These are phyloP conservation scores for Cassiopea andromeda DNA, from an alignment of 30 jellyfish, hydroid and myxozoan species.

Conservation along the genomic window DNA sequence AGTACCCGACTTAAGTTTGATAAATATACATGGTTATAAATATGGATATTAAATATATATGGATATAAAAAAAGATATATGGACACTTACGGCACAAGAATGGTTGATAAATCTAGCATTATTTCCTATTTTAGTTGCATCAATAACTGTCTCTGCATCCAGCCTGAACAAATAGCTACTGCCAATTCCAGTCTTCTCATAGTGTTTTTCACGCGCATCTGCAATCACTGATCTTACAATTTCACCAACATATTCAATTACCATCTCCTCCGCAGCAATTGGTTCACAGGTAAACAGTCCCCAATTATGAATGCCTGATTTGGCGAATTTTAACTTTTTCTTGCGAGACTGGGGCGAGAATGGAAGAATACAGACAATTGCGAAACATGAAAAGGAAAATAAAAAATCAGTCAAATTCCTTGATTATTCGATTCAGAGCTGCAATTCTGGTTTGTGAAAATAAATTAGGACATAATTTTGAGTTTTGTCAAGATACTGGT, in stretches of 20 bases:
- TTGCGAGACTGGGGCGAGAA: conserved; percentile 78
- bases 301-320: conserved; percentile 99
- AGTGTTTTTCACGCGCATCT: conserved; percentile 95
- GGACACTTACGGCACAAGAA: conserved; percentile 85
- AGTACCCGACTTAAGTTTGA: no score
- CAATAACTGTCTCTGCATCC: conserved; percentile 98
- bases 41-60: not conserved
- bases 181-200: conserved; percentile 97
- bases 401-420: not conserved
- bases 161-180: conserved; percentile 96
- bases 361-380: not conserved
- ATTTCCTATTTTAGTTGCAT: conserved; percentile 98
- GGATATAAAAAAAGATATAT: no score
- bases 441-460: no score
- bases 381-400: not conserved
- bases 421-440: no score
- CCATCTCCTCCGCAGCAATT: conserved; percentile 98
- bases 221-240: conserved; percentile 95
- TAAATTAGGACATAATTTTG: no score
- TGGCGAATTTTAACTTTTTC: conserved; percentile 92
- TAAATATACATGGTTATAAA: no score
- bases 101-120: conserved; percentile 98
- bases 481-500: no score
- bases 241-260: conserved; percentile 97
- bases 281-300: conserved; percentile 99